Base-by-base conservation (phyloP, 2,888 invertebrate genomes). In the Torymus auratus region DNA sequence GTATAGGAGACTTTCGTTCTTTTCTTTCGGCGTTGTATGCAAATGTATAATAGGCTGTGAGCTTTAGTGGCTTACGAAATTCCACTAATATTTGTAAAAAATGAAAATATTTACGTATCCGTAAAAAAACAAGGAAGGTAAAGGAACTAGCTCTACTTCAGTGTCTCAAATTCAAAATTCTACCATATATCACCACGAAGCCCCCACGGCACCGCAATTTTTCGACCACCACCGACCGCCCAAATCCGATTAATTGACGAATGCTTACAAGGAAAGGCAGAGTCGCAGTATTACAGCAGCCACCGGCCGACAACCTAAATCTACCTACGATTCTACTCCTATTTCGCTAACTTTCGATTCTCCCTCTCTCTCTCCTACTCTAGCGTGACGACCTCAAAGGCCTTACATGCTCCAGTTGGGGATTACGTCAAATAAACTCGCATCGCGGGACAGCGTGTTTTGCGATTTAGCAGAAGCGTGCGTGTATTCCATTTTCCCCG, bases 371-470 rank as follows among this genome's bases (percentile, higher is more conserved):
- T 71, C 71, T 41, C 60, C 15, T 41, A 12, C 14, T 41, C 1
- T 20, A 60, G 20, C 28, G 14, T 53, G 65, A 58, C 65, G n/a
- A 61, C 77, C 76, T 78, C 81, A 81, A 81, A 81, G 74, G 70
- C 68, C 62, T 77, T 58, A 58, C n/a, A 62, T 77, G 69, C 74
- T 74, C 58, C 68, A 55, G 53, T 78, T 64, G 62, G 62, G 75
- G 82, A 82, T 82, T 78, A 81, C 61, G 67, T 70, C 62, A 71
- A 78, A 78, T 72, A 82, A 82, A 82, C 78, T 78, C 75, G 7
- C 28, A 28, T 28, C 28, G 28, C 28, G 28, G 28, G 28, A 28
- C 28, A 28, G 67, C 50, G 64, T 67, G 75, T 75, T 71, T 70
- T 65, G 70, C 75, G 75, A 80, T 70, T 70, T 75, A 52, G 15